Evolutionary conservation across 2,113 vertebrate genomes (phyloP).

Genomic region (Micronycteris hirsuta): DNA sequence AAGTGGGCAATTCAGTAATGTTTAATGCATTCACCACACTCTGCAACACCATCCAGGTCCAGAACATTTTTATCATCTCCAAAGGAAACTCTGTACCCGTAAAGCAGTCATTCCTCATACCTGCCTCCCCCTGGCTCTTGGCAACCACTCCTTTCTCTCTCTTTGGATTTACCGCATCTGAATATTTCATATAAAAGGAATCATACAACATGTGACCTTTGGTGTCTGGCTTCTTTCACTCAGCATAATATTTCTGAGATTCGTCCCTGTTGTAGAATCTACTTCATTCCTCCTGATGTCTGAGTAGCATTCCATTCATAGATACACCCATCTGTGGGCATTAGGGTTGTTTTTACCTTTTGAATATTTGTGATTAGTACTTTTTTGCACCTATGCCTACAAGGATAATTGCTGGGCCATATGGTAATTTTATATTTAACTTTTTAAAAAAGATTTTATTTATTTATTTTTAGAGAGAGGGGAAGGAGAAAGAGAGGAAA

Average conservation of each 20-base stretch:
- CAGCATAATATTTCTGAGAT: not conserved
- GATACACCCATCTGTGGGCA: not conserved
- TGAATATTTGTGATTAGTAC: not conserved
- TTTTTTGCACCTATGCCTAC: not conserved
- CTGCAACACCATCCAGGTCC: not conserved
- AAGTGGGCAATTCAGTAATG: not conserved
- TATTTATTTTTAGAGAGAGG: too few relatives aligned
- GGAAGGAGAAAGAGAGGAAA: too few relatives aligned
- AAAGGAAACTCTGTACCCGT: not conserved
- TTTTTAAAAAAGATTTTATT: too few relatives aligned
- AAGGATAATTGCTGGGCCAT: not conserved
- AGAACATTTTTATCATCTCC: not conserved
- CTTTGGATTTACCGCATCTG: not conserved
- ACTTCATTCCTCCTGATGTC: not conserved
- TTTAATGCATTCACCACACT: not conserved
- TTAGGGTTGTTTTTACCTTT: not conserved
- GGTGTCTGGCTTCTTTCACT: not conserved
- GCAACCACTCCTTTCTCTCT: not conserved
- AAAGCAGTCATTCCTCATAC: not conserved
- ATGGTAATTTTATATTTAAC: not conserved
- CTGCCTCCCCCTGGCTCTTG: not conserved
- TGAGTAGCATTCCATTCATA: not conserved
- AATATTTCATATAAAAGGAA: not conserved
- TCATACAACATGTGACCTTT: not conserved
- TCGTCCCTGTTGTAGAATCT: not conserved